Conservation (phyloP, 2,113 vertebrate genomes). For the Prinia subflava region DNA sequence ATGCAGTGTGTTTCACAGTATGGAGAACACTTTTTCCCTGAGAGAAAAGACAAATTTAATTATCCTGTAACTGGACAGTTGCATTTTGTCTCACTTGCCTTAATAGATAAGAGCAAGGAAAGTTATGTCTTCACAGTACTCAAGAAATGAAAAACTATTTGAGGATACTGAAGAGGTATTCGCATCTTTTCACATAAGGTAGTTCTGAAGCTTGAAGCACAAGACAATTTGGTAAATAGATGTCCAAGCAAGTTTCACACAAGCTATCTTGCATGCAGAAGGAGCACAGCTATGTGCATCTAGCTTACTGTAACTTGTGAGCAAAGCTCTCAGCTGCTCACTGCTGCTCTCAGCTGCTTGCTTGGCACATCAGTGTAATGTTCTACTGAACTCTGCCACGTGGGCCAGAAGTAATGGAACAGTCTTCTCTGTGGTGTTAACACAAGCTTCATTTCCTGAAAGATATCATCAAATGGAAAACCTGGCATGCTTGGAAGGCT, state of each 20-base stretch:
- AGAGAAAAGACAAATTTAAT: background rate
- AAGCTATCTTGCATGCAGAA: background rate
- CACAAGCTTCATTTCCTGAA: background rate
- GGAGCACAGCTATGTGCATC: accelerated
- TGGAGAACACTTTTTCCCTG: background rate
- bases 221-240: background rate
- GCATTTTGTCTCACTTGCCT: background rate
- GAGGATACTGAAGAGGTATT: background rate
- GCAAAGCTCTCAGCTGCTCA: background rate
- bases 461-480: background rate
- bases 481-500: background rate
- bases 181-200: accelerated
- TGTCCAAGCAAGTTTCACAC: background rate
- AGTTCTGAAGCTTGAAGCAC: background rate
- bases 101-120: background rate
- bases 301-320: background rate
- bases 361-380: accelerated
- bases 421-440: background rate
- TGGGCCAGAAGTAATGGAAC: background rate
- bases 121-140: background rate
- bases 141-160: background rate
- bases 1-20: background rate
- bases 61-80: background rate
- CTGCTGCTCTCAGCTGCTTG: background rate
- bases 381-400: background rate